phyloP scores from a whole-genome alignment of 2,888 invertebrate genomes.

The Ligdia adustata region DNA sequence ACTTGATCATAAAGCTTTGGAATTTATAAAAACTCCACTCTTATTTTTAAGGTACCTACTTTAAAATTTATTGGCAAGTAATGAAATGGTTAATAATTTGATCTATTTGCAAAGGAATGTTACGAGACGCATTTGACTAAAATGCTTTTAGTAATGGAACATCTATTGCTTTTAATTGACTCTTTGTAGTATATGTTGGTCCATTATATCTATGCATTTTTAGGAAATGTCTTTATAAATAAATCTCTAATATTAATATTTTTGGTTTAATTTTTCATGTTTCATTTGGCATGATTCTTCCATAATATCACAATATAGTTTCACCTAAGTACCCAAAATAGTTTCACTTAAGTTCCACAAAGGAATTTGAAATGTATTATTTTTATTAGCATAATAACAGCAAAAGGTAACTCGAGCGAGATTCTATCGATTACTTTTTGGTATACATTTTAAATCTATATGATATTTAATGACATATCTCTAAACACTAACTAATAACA shows the following conservation, averaged over 20 bases:
- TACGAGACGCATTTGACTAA: constrained; percentile 16
- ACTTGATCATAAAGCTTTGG: background rate
- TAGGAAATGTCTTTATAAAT: constrained; percentile 33
- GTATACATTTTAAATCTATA: constrained; percentile 37
- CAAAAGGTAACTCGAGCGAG: constrained; percentile 51
- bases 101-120: constrained; percentile 31
- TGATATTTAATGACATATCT: background rate
- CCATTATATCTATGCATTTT: constrained; percentile 51
- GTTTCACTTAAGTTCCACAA: background rate
- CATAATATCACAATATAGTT: no score
- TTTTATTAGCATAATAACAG: constrained; percentile 38
- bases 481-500: constrained; percentile 35
- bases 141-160: constrained; percentile 18
- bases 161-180: constrained; percentile 71
- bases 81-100: background rate
- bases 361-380: background rate
- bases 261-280: no score
- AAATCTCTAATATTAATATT: no score
- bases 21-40: no score
- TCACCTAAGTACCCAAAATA: no score
- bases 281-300: no score
- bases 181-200: constrained; percentile 63
- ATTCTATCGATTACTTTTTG: constrained; percentile 53
- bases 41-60: no score
- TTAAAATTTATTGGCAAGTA: no score